These are phyloP conservation scores for Crypturellus tataupa DNA, from an alignment of 2,797 vertebrate species.

Conservation along the genomic window DNA sequence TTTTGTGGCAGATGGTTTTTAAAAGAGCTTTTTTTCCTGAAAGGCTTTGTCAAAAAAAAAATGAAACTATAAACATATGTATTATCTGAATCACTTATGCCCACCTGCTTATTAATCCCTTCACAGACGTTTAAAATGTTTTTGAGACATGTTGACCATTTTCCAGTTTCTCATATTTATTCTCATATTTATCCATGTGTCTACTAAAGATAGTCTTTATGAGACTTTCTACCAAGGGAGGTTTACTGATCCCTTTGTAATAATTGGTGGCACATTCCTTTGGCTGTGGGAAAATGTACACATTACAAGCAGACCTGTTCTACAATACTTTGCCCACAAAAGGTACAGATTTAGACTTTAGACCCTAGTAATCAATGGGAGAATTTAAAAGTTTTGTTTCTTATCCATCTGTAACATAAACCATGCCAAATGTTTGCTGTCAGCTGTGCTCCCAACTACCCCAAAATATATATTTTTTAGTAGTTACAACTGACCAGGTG, in stretches of 20 bases:
- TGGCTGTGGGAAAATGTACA: not conserved
- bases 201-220: too few relatives aligned
- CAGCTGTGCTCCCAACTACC: not conserved
- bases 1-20: too few relatives aligned
- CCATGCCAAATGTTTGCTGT: not conserved
- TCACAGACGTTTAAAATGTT: too few relatives aligned
- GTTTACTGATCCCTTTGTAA: not conserved
- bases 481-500: not conserved
- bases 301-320: not conserved
- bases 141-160: too few relatives aligned
- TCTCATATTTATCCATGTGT: too few relatives aligned
- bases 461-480: not conserved
- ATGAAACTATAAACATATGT: too few relatives aligned
- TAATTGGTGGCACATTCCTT: not conserved
- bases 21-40: too few relatives aligned
- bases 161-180: too few relatives aligned
- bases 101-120: too few relatives aligned
- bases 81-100: too few relatives aligned
- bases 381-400: not conserved
- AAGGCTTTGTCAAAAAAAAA: too few relatives aligned
- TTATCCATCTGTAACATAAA: not conserved
- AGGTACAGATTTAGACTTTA: not conserved
- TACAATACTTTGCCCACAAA: not conserved
- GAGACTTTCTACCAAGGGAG: not conserved
- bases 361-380: not conserved